Conservation (phyloP, 2,797 vertebrate species). For the Pangasius djambal region DNA sequence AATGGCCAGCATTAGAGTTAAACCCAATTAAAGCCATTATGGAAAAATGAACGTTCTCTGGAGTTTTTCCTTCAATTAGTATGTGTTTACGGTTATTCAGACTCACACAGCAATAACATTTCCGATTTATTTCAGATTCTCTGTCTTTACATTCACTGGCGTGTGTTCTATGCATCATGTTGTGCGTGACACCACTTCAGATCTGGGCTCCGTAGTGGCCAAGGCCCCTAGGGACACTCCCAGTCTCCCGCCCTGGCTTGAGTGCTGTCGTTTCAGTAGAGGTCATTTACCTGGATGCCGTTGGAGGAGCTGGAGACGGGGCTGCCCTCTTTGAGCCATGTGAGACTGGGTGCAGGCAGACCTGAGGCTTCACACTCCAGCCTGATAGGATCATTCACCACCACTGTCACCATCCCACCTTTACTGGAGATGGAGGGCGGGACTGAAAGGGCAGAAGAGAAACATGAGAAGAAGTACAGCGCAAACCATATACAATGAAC, state of each 20-base stretch:
- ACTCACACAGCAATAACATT: no score
- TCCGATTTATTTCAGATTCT: not conserved
- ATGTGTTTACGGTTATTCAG: no score
- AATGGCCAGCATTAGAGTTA: not conserved
- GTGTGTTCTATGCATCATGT: not conserved
- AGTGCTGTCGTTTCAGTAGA: not conserved
- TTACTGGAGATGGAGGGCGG: constrained; percentile 88
- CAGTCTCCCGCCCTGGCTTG: not conserved
- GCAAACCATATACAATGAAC: not conserved
- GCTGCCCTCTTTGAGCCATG: constrained; percentile 95
- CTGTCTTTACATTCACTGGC: not conserved
- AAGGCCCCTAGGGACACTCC: not conserved
- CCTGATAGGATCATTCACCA: constrained; percentile 86
- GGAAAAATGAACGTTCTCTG: not conserved
- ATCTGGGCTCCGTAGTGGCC: not conserved
- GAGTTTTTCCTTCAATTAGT: not conserved
- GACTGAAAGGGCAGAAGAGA: constrained; percentile 70
- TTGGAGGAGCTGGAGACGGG: constrained; percentile 87
- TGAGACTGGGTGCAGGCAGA: constrained; percentile 90
- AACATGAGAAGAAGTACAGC: not conserved
- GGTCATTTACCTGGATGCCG: constrained; percentile 83
- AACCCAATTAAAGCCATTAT: not conserved
- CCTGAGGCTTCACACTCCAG: constrained; percentile 93
- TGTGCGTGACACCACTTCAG: not conserved
- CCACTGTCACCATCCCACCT: constrained; percentile 80